A percentile compares a stretch with the other conserved stretches of the same genome.
These are phyloP conservation scores for Argynnis bischoffii DNA, from an alignment of 2,888 invertebrate genomes.

Conservation along the genomic window DNA sequence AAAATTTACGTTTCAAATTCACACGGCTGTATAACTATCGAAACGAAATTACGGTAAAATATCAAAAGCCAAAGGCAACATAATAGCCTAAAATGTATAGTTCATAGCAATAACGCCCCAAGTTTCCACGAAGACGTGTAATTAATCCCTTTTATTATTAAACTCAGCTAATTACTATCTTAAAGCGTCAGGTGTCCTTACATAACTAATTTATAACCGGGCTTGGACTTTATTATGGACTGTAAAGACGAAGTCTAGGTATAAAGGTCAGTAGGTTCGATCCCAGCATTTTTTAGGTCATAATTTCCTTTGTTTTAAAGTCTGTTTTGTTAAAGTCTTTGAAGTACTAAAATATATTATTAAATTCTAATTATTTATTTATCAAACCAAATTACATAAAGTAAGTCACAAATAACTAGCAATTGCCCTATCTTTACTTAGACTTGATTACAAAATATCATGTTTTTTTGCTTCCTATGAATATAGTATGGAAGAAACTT, in stretches of 20 bases:
- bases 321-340: too few species aligned
- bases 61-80: constrained; percentile 7
- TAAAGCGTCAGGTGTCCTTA: constrained; percentile 42
- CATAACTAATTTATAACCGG: constrained; percentile 35
- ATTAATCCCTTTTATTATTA: constrained; percentile 45
- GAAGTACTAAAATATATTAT: too few species aligned
- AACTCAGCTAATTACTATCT: constrained; percentile 43
- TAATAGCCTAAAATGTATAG: constrained; percentile 21
- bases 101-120: constrained; percentile 34
- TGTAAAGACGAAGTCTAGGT: background rate
- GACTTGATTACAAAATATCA: too few species aligned
- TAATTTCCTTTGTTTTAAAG: too few species aligned
- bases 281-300: too few species aligned
- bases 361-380: too few species aligned
- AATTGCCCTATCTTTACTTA: too few species aligned
- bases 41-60: constrained; percentile 13
- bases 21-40: background rate
- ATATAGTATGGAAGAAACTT: too few species aligned
- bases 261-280: too few species aligned
- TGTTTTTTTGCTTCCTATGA: too few species aligned
- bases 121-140: constrained; percentile 39
- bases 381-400: too few species aligned
- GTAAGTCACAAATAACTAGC: too few species aligned
- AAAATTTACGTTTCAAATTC: background rate
- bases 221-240: constrained; percentile 14